phyloP scores from a whole-genome alignment of 2,113 vertebrate genomes.

The Recurvirostra avosetta region DNA sequence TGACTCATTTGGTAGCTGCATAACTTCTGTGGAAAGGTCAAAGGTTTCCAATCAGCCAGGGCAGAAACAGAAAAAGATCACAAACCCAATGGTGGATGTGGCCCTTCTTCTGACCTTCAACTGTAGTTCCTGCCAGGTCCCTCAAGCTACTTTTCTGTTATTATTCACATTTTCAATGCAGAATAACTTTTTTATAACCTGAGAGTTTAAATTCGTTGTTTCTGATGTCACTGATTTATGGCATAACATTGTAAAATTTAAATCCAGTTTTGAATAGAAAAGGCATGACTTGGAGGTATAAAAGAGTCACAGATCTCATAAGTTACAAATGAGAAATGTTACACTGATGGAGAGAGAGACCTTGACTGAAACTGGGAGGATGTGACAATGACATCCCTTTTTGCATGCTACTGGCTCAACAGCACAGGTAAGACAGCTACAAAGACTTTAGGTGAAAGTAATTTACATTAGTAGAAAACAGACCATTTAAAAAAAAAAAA shows the following conservation, averaged over 20 bases:
- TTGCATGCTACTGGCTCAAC: neutral
- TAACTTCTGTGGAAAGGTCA: neutral
- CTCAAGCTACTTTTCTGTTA: neutral
- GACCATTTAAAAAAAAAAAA: neutral
- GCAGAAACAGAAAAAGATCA: neutral
- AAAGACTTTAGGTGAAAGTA: neutral
- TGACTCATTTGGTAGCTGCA: neutral
- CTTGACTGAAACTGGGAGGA: neutral
- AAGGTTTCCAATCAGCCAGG: neutral
- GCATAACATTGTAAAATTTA: neutral
- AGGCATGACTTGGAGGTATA: neutral
- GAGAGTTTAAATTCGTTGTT: neutral
- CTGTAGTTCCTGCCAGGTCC: neutral
- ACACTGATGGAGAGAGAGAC: neutral
- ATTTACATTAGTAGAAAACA: neutral
- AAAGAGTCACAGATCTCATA: neutral
- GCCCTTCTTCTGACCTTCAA: neutral
- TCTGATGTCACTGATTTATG: neutral
- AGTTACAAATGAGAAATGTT: neutral
- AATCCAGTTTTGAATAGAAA: neutral
- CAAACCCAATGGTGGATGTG: neutral
- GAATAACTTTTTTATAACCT: neutral
- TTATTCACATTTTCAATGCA: neutral
- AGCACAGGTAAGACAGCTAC: neutral
- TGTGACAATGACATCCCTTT: neutral